A percentile compares a stretch with the other conserved stretches of the same genome.
Evolutionary conservation across 2,113 vertebrate genomes (phyloP).

Genomic region (Trinectes maculatus): DNA sequence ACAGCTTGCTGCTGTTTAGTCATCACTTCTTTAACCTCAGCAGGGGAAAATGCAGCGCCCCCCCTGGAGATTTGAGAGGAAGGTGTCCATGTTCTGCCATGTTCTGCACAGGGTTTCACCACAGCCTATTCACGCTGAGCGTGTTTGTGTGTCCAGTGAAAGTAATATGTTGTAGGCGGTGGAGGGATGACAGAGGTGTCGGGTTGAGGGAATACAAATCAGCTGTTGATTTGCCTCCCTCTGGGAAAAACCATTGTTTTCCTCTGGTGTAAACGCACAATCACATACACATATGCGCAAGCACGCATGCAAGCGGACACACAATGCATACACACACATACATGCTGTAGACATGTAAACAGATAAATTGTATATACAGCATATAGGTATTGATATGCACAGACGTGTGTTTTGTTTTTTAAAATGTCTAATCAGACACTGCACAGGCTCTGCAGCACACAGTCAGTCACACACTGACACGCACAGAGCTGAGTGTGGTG

Average conservation of each 20-base stretch:
- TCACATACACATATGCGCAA: neutral
- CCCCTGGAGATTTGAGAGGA: slow-evolving; percentile 61
- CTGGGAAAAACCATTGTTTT: slow-evolving; percentile 68
- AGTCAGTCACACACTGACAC: slow-evolving; percentile 24
- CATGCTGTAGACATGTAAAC: neutral
- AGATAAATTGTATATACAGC: neutral
- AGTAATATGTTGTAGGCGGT: slow-evolving; percentile 56
- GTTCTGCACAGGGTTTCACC: slow-evolving; percentile 51
- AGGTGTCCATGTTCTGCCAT: slow-evolving; percentile 42
- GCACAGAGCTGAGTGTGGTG: slow-evolving; percentile 28
- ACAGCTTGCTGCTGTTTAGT: slow-evolving; percentile 50
- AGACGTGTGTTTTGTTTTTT: neutral
- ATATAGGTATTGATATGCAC: neutral
- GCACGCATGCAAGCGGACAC: too few species aligned
- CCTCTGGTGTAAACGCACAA: slow-evolving; percentile 36
- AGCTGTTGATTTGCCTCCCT: slow-evolving; percentile 61
- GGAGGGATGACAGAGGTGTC: neutral
- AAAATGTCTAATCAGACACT: slow-evolving; percentile 14
- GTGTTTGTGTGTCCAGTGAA: slow-evolving; percentile 60
- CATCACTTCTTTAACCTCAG: slow-evolving; percentile 63
- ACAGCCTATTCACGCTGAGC: slow-evolving; percentile 45
- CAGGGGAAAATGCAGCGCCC: slow-evolving; percentile 26
- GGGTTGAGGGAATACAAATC: slow-evolving; percentile 45
- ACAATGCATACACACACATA: neutral
- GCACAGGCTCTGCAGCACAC: slow-evolving; percentile 10